These are phyloP conservation scores for Corydoras sp. DNA, from an alignment of 2,113 vertebrate species.

Conservation along the genomic window DNA sequence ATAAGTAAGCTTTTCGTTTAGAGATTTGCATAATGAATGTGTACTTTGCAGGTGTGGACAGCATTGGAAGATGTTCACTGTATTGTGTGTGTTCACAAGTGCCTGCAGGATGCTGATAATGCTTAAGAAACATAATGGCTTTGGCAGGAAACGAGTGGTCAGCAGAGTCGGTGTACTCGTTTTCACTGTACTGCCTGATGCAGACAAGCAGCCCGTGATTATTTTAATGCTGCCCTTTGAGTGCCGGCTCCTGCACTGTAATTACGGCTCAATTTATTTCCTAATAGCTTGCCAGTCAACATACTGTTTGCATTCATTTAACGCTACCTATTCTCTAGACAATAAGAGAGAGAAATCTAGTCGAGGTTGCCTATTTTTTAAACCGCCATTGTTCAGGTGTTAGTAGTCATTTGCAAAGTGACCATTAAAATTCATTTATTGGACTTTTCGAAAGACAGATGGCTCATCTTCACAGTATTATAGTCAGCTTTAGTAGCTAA, in stretches of 20 bases:
- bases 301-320: background rate
- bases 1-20: constrained; percentile 35
- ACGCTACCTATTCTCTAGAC: background rate
- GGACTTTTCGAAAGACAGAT: too few relatives aligned
- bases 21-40: constrained; percentile 40
- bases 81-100: background rate
- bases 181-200: constrained; percentile 8
- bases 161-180: constrained; percentile 26
- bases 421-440: too few relatives aligned
- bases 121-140: constrained; percentile 33
- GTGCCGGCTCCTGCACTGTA: background rate
- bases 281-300: constrained; percentile 7
- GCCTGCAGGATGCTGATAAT: constrained; percentile 26
- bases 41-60: constrained; percentile 14
- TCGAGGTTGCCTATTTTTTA: too few relatives aligned
- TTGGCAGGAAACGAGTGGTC: constrained; percentile 29
- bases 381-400: too few relatives aligned
- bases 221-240: constrained; percentile 15
- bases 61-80: constrained; percentile 13
- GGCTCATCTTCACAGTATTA: too few relatives aligned
- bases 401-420: too few relatives aligned
- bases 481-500: background rate
- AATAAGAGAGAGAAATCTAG: background rate
- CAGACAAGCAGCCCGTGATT: constrained; percentile 1
- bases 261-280: constrained; percentile 6